phyloP scores from a whole-genome alignment of 2,888 invertebrate species.

The Nebria salina region DNA sequence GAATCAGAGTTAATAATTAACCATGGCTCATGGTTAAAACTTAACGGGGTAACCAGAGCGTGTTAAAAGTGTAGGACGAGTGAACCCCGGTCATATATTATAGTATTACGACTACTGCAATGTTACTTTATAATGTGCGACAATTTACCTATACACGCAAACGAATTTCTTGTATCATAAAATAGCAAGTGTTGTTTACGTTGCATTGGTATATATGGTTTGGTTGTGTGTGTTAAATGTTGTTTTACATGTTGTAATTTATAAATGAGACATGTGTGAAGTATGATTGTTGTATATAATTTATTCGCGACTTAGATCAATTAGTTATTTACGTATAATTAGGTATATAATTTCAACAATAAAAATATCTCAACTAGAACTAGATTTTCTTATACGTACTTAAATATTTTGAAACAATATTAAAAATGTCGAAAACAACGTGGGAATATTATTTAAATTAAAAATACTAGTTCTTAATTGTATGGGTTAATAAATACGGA shows the following conservation, averaged over 20 bases:
- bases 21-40: constrained; percentile 8
- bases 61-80: constrained; percentile 12
- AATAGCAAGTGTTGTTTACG: background rate
- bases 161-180: background rate
- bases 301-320: background rate
- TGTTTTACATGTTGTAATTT: constrained; percentile 31
- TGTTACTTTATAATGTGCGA: background rate
- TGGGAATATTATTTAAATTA: too few species aligned
- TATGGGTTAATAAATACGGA: too few species aligned
- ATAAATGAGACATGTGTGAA: constrained; percentile 30
- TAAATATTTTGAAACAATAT: too few species aligned
- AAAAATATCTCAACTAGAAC: too few species aligned
- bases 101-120: background rate
- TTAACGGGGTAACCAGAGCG: constrained; percentile 39
- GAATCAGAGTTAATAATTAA: constrained; percentile 7
- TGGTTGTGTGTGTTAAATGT: constrained; percentile 9
- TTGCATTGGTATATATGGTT: constrained; percentile 21
- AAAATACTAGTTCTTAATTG: too few species aligned
- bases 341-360: background rate
- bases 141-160: constrained; percentile 4
- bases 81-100: constrained; percentile 6
- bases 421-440: too few species aligned
- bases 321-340: background rate
- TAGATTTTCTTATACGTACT: too few species aligned
- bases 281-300: constrained; percentile 15